These are phyloP conservation scores for Drymodes brunneopygia DNA, from an alignment of 2,113 vertebrate genomes.

Conservation along the genomic window DNA sequence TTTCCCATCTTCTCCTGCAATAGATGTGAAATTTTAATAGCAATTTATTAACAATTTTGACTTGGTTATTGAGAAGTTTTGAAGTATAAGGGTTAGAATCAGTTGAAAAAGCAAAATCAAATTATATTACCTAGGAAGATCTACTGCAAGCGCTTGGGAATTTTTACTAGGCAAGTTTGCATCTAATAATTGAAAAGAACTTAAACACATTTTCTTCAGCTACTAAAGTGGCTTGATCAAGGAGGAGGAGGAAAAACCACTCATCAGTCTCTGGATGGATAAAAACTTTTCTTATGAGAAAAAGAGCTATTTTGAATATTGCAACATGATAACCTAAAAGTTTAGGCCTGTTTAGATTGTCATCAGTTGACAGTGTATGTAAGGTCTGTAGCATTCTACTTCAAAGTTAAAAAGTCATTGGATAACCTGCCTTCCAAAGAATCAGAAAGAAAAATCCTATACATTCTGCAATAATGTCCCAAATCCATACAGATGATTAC, in stretches of 20 bases:
- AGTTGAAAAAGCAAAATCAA: not conserved
- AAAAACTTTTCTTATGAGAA: not conserved
- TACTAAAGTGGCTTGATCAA: not conserved
- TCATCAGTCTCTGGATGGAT: not conserved
- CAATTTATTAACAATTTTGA: not conserved
- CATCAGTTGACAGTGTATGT: not conserved
- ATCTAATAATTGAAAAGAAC: not conserved
- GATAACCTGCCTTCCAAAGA: not conserved
- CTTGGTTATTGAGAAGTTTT: not conserved
- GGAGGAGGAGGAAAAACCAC: not conserved
- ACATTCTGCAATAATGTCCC: not conserved
- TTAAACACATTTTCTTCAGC: not conserved
- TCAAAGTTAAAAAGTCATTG: not conserved
- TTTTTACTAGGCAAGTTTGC: not conserved
- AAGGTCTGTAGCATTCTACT: not conserved
- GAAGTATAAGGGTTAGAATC: not conserved
- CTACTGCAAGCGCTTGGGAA: not conserved
- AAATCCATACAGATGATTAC: not conserved
- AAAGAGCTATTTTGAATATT: not conserved
- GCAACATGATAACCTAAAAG: not conserved
- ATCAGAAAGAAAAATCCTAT: not conserved
- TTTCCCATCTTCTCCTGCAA: not conserved
- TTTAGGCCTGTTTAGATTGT: not conserved
- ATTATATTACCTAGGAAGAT: not conserved
- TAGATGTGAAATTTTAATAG: not conserved